phyloP scores from a whole-genome alignment of 2,797 vertebrate genomes.

The Siniperca scherzeri region DNA sequence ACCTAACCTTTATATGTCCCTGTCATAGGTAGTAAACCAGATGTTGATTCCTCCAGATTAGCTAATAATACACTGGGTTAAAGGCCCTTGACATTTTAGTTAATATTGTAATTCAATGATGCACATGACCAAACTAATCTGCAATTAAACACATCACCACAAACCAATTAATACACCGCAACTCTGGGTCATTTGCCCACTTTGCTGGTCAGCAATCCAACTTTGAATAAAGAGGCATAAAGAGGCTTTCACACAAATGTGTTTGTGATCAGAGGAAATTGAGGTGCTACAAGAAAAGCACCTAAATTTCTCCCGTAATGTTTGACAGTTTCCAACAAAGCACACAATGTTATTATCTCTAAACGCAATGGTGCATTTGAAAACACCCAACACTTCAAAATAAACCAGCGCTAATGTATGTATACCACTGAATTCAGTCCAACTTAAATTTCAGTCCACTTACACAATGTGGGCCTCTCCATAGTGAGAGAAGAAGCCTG shows the following conservation, averaged over 20 bases:
- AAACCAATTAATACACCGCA: background rate
- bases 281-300: background rate
- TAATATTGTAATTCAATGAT: conserved; percentile 19
- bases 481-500: background rate
- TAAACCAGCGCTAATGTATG: background rate
- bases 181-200: conserved; percentile 7
- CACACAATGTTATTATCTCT: background rate
- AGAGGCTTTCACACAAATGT: conserved; percentile 1
- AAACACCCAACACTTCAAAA: background rate
- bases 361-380: background rate
- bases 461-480: background rate
- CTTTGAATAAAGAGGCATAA: background rate
- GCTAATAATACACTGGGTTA: background rate
- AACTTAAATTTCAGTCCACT: background rate
- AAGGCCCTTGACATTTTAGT: background rate
- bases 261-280: background rate
- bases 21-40: background rate
- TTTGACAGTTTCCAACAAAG: conserved; percentile 2
- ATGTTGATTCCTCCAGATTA: background rate
- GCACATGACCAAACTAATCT: conserved; percentile 24
- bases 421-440: background rate
- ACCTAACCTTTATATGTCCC: background rate
- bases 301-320: background rate
- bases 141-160: conserved; percentile 11
- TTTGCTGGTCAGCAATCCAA: conserved; percentile 19